Evolutionary conservation across 2,888 invertebrate genomes (phyloP), one percentile per base, ranked within the genome.

Genomic region (Odontomyia ornata): DNA sequence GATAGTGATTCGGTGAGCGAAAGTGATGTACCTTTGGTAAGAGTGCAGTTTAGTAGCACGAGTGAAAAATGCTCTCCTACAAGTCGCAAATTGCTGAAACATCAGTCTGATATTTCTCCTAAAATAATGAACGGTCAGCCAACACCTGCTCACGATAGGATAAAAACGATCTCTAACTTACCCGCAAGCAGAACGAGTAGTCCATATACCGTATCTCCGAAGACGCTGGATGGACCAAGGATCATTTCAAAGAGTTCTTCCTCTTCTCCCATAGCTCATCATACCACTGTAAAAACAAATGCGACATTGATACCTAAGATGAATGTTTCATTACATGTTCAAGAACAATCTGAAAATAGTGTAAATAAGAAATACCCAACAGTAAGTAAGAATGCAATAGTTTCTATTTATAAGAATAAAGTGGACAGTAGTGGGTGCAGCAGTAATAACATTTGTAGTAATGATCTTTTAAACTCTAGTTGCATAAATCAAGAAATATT

Each of bases 1-100:
- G 69, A 69, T 11, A 47, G 46, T 25, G 69, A 69, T 13, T 69
- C 69, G 1, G 47, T 13, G 4, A 47, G 47, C 23, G 69, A 71
- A 47, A 18, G 23, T 46, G 9, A 15, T 13, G 25, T 5, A 60
- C 9, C 25, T 46, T 18, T n/a, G 65, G n/a, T n/a, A n/a, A n/a
- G n/a, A n/a, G n/a, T n/a, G n/a, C n/a, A n/a, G n/a, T n/a, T n/a
- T n/a, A n/a, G n/a, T n/a, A n/a, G n/a, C n/a, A 28, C 4, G 3
- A 60, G 25, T 60, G 23, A 60, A 23, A 60, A 60, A 25, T 23
- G 15, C 1, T 21, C 18, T 11, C 23, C 60, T 21, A 60, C 4
- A 21, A 25, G 21, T 23, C 4, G 23, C 13, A 13, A 60, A 60
- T 60, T 18, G 5, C 60, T 52, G 5, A 52, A 52, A 13, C 52